Conservation (phyloP, 1,140 invertebrate genomes). For the Atta colombica region DNA sequence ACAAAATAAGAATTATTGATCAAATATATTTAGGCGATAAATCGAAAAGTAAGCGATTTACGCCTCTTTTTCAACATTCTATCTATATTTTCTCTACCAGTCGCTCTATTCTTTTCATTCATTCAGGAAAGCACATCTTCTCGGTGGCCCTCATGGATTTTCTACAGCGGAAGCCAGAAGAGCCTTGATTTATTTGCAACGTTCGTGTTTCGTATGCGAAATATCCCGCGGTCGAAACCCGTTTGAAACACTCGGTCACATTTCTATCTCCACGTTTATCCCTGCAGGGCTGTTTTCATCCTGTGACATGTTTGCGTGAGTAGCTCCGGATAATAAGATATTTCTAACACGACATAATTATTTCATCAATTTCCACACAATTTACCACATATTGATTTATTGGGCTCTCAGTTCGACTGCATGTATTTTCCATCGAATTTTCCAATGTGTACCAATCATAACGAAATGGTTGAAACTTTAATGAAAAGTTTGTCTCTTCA, state of each 20-base stretch:
- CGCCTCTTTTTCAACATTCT: slow-evolving; percentile 20
- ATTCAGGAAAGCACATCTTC: slow-evolving; percentile 58
- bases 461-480: background rate
- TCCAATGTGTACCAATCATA: background rate
- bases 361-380: background rate
- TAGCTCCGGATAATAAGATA: slow-evolving; percentile 24
- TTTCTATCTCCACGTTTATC: slow-evolving; percentile 33
- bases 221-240: slow-evolving; percentile 54
- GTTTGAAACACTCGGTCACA: slow-evolving; percentile 42
- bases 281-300: background rate
- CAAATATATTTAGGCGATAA: background rate
- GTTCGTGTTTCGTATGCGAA: slow-evolving; percentile 77
- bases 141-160: slow-evolving; percentile 45
- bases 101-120: background rate
- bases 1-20: background rate
- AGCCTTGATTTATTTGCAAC: slow-evolving; percentile 79
- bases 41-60: slow-evolving; percentile 33
- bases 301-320: slow-evolving; percentile 6
- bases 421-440: background rate
- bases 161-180: slow-evolving; percentile 60
- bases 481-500: background rate
- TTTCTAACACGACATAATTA: slow-evolving; percentile 18
- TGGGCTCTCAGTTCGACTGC: too few species aligned
- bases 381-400: slow-evolving; percentile 31
- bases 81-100: background rate